Evolutionary conservation across 2,888 invertebrate genomes (phyloP).

Genomic region (Drosophila nr. perissopoda): DNA sequence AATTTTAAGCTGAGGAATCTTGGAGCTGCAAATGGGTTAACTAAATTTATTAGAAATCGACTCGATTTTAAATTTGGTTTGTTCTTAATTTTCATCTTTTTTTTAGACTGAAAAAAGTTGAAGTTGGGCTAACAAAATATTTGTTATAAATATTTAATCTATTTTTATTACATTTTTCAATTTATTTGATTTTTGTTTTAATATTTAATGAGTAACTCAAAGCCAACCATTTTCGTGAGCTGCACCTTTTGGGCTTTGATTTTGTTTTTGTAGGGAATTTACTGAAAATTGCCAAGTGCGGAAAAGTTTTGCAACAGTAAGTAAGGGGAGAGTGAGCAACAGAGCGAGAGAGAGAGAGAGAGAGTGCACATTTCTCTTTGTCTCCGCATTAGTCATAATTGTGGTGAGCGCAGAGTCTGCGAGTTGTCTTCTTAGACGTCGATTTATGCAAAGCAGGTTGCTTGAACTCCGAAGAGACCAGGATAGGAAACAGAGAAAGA

Average conservation of each 20-base stretch:
- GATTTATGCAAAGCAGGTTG: constrained; percentile 74
- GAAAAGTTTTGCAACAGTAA: constrained; percentile 65
- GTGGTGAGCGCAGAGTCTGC: constrained; percentile 43
- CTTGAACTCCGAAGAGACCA: constrained; percentile 55
- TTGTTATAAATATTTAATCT: background rate
- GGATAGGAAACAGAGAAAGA: constrained; percentile 16
- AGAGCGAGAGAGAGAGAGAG: background rate
- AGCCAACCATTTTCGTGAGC: background rate
- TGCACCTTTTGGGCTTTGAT: constrained; percentile 27
- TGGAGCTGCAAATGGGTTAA: background rate
- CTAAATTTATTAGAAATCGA: background rate
- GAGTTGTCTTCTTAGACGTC: constrained; percentile 25
- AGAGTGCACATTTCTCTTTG: constrained; percentile 47
- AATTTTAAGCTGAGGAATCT: background rate
- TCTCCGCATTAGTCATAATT: constrained; percentile 72
- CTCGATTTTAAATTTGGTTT: background rate
- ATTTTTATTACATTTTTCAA: background rate
- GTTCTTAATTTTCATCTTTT: background rate
- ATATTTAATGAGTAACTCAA: constrained; percentile 15
- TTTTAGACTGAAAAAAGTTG: background rate
- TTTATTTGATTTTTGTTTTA: background rate
- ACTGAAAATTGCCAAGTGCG: constrained; percentile 73
- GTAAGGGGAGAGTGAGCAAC: background rate
- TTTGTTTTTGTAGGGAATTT: constrained; percentile 71
- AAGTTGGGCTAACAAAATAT: background rate